A percentile compares a stretch with the other conserved stretches of the same genome.
Evolutionary conservation across 2,888 invertebrate genomes (phyloP).

Genomic region (Subacronicta megacephala): DNA sequence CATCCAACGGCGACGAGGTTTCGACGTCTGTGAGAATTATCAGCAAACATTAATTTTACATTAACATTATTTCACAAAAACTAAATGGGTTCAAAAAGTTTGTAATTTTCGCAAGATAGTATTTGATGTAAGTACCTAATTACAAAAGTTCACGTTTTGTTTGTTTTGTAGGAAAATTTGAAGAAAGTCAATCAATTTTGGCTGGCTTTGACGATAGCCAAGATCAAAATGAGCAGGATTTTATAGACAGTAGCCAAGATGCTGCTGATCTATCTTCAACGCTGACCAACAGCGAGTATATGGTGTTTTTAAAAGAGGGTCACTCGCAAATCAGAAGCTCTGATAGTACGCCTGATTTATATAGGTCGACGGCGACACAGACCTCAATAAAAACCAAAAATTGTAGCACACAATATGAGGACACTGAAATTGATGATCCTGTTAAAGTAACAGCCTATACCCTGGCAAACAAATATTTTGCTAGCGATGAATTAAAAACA

Average conservation of each 20-base stretch:
- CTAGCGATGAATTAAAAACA: too few relatives aligned
- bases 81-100: slow-evolving; percentile 23
- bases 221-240: slow-evolving; percentile 7
- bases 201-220: slow-evolving; percentile 17
- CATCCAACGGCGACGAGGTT: slow-evolving; percentile 11
- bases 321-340: background rate
- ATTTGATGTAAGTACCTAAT: slow-evolving; percentile 25
- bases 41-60: slow-evolving; percentile 11
- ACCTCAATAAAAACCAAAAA: too few relatives aligned
- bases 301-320: slow-evolving; percentile 17
- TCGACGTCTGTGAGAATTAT: slow-evolving; percentile 12
- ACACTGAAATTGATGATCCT: background rate
- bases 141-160: slow-evolving; percentile 22
- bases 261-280: slow-evolving; percentile 10
- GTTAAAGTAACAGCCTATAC: too few relatives aligned
- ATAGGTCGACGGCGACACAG: too few relatives aligned
- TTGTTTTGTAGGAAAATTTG: slow-evolving; percentile 23
- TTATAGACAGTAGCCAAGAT: slow-evolving; percentile 12
- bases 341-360: too few relatives aligned
- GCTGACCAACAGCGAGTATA: slow-evolving; percentile 20
- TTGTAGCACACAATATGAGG: too few relatives aligned
- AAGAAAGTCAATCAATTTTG: slow-evolving; percentile 24
- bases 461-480: too few relatives aligned
- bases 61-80: slow-evolving; percentile 8
- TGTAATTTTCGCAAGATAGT: slow-evolving; percentile 17